Evolutionary conservation across 2,888 invertebrate genomes (phyloP).

Genomic region (Xanthia icteritia): DNA sequence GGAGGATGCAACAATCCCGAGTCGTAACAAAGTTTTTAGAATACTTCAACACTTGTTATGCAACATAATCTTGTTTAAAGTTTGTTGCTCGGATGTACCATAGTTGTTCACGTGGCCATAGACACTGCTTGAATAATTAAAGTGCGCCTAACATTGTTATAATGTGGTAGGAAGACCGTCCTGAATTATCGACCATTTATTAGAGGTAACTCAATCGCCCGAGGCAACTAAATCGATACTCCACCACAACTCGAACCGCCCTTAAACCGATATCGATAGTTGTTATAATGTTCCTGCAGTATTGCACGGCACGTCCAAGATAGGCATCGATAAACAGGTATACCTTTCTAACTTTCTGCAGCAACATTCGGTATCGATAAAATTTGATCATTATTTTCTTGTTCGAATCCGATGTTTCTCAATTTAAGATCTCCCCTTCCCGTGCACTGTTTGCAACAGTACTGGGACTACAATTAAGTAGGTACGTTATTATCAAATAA

Average conservation of each 20-base stretch:
- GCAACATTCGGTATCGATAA: constrained; percentile 59
- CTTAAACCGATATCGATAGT: constrained; percentile 60
- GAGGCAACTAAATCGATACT: constrained; percentile 75
- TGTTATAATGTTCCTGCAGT: constrained; percentile 66
- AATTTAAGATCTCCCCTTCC: constrained; percentile 56
- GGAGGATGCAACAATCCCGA: constrained; percentile 62
- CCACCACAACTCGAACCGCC: constrained; percentile 59
- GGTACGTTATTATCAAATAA: constrained; percentile 74
- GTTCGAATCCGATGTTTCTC: constrained; percentile 57
- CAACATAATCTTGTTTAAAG: constrained; percentile 75
- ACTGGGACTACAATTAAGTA: constrained; percentile 63
- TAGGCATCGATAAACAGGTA: constrained; percentile 74
- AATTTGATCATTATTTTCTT: constrained; percentile 65
- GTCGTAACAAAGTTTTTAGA: constrained; percentile 63
- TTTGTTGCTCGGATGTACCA: constrained; percentile 63
- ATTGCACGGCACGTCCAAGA: constrained; percentile 65
- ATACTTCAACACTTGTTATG: constrained; percentile 67
- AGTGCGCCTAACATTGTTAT: constrained; percentile 56
- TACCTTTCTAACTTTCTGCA: constrained; percentile 64
- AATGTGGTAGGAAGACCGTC: constrained; percentile 71
- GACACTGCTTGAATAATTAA: constrained; percentile 37
- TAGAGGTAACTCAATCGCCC: constrained; percentile 80
- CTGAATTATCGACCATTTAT: constrained; percentile 82
- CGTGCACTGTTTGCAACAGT: constrained; percentile 47
- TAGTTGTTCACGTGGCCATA: constrained; percentile 41